Conservation (phyloP, 2,797 vertebrate genomes). For the Australoheros facetus region DNA sequence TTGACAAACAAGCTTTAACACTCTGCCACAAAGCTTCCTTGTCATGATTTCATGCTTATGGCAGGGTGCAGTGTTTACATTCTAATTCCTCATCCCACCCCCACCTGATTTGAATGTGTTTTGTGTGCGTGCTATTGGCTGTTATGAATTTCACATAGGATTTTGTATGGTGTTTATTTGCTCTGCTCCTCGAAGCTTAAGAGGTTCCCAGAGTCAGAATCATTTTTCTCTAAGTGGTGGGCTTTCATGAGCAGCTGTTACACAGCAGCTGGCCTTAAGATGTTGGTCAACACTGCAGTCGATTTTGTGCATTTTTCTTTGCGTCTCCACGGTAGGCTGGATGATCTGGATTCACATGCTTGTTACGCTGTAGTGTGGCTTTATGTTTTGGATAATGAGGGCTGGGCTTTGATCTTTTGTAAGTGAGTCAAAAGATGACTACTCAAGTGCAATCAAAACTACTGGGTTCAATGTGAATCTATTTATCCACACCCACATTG, state of each 20-base stretch:
- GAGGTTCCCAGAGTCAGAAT: conserved; percentile 32
- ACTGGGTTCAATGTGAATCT: conserved; percentile 44
- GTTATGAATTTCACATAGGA: conserved; percentile 19
- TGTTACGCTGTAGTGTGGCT: background rate
- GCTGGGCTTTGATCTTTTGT: conserved; percentile 17
- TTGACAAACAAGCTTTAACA: conserved; percentile 31
- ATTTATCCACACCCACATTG: conserved; percentile 45
- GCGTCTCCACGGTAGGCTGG: conserved; percentile 2
- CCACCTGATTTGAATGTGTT: conserved; percentile 20
- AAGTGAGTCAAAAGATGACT: conserved; percentile 41
- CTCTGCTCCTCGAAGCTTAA: conserved; percentile 35
- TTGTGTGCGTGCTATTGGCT: conserved; percentile 3
- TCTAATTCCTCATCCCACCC: conserved; percentile 1
- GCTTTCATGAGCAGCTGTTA: conserved; percentile 35
- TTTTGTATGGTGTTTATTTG: conserved; percentile 31
- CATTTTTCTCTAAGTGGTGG: conserved; percentile 30
- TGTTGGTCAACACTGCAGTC: conserved; percentile 5
- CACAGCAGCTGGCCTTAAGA: background rate
- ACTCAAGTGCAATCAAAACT: conserved; percentile 41
- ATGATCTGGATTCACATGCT: background rate
- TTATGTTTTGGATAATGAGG: conserved; percentile 46
- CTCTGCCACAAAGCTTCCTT: conserved; percentile 10
- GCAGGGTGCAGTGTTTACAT: conserved; percentile 2
- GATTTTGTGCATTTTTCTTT: conserved; percentile 13
- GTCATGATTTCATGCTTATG: conserved; percentile 9